Conservation (phyloP, 2,888 invertebrate genomes). For the Rhorus exstirpatorius region DNA sequence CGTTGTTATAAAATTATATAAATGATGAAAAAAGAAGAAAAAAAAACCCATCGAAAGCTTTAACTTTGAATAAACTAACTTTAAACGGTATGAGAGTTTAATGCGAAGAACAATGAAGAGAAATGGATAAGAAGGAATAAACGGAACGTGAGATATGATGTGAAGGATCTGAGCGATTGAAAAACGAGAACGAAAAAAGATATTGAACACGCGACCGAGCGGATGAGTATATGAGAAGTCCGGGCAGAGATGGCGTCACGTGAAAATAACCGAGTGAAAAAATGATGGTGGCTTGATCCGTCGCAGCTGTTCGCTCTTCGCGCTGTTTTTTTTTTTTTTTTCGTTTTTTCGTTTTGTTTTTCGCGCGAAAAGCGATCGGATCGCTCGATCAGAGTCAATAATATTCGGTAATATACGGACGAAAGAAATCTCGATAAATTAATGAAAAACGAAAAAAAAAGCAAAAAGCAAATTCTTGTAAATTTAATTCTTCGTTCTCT, state of each 20-base stretch:
- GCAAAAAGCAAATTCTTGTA: too few relatives aligned
- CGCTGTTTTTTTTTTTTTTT: not conserved
- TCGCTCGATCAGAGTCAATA: too few relatives aligned
- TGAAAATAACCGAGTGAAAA: conserved; percentile 7
- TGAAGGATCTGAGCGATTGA: not conserved
- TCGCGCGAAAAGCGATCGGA: too few relatives aligned
- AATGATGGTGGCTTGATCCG: not conserved
- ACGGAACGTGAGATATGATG: not conserved
- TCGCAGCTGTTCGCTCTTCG: conserved; percentile 8
- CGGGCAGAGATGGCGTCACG: conserved; percentile 56
- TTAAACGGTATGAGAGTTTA: conserved; percentile 79
- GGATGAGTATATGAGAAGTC: too few relatives aligned
- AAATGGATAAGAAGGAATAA: conserved; percentile 51
- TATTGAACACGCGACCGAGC: conserved; percentile 44
- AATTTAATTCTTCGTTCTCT: too few relatives aligned
- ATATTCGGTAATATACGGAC: too few relatives aligned
- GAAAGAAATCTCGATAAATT: too few relatives aligned
- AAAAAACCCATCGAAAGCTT: conserved; percentile 81
- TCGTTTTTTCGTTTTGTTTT: conserved; percentile 17
- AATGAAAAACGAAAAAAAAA: too few relatives aligned
- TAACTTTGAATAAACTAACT: conserved; percentile 82
- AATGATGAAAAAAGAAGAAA: conserved; percentile 65
- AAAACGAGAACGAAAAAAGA: conserved; percentile 6
- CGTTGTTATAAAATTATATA: conserved; percentile 81
- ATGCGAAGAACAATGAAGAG: conserved; percentile 63